Conservation (phyloP, 2,797 vertebrate species). For the Tapera naevia region DNA sequence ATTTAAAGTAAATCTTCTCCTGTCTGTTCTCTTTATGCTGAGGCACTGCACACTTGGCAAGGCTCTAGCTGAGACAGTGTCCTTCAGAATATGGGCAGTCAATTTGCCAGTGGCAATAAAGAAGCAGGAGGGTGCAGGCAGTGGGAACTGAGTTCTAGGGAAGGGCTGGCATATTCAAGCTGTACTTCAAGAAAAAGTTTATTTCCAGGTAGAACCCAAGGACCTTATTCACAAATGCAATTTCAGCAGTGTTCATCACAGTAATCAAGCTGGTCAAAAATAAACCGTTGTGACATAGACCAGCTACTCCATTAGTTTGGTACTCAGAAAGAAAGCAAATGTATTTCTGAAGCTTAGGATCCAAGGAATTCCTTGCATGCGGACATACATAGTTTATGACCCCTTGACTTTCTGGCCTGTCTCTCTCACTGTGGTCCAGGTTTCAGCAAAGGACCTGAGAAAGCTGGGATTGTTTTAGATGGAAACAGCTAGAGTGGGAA, state of each 20-base stretch:
- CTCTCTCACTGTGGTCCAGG: background rate
- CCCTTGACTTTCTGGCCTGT: background rate
- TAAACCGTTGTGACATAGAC: background rate
- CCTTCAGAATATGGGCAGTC: background rate
- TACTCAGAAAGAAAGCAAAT: background rate
- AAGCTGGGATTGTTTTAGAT: background rate
- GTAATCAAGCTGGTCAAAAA: background rate
- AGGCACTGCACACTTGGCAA: background rate
- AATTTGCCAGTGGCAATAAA: background rate
- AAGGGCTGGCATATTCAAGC: background rate
- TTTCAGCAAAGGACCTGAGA: background rate
- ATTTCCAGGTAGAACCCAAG: background rate
- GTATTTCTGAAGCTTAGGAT: background rate
- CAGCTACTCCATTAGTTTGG: accelerated
- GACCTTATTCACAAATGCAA: background rate
- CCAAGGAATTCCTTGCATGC: background rate
- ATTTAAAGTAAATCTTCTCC: slow-evolving; percentile 23
- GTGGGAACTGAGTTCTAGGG: background rate
- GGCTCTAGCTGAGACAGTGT: background rate
- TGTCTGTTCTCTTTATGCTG: slow-evolving; percentile 11
- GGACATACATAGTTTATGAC: background rate
- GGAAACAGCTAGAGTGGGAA: background rate
- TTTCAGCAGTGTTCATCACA: background rate
- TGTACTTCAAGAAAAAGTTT: background rate
- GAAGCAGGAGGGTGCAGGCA: background rate